These are phyloP conservation scores for Rhyacophila brunnea DNA, from an alignment of 1,140 invertebrate genomes.

Conservation along the genomic window DNA sequence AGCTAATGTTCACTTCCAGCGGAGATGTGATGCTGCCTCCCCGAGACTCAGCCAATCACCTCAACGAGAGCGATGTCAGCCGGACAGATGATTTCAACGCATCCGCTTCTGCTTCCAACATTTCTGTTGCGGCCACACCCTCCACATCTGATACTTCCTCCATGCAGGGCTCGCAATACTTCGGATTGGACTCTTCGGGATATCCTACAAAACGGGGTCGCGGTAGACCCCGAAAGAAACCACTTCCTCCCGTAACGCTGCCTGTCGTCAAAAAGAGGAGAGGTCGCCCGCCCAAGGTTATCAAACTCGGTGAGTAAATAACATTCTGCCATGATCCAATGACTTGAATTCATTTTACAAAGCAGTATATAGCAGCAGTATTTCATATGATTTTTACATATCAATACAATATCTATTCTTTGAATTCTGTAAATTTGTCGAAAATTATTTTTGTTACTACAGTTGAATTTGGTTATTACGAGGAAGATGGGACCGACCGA, in stretches of 20 bases:
- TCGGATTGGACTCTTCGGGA: constrained; percentile 13
- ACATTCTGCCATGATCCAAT: too few relatives aligned
- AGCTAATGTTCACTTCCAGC: constrained; percentile 49
- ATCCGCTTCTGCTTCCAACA: constrained; percentile 12
- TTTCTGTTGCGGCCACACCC: neutral
- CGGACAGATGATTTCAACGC: neutral
- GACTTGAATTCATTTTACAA: too few relatives aligned
- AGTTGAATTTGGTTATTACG: too few relatives aligned
- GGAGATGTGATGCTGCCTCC: constrained; percentile 51
- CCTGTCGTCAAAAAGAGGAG: constrained; percentile 49
- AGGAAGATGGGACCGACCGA: too few relatives aligned
- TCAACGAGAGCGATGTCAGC: neutral
- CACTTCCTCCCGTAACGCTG: constrained; percentile 43
- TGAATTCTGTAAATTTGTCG: too few relatives aligned
- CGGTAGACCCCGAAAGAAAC: constrained; percentile 48
- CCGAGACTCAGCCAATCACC: neutral
- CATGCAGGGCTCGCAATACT: neutral
- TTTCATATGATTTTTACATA: too few relatives aligned
- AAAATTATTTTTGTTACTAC: too few relatives aligned
- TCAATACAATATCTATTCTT: too few relatives aligned
- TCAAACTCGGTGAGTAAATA: constrained; percentile 29
- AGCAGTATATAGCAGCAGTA: too few relatives aligned
- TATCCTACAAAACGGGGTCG: constrained; percentile 44
- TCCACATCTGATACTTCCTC: neutral
- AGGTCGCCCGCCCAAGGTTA: constrained; percentile 47